A percentile compares a stretch with the other conserved stretches of the same genome.
Evolutionary conservation across 2,888 invertebrate species (phyloP).

Genomic region (Matsumyia berberina): DNA sequence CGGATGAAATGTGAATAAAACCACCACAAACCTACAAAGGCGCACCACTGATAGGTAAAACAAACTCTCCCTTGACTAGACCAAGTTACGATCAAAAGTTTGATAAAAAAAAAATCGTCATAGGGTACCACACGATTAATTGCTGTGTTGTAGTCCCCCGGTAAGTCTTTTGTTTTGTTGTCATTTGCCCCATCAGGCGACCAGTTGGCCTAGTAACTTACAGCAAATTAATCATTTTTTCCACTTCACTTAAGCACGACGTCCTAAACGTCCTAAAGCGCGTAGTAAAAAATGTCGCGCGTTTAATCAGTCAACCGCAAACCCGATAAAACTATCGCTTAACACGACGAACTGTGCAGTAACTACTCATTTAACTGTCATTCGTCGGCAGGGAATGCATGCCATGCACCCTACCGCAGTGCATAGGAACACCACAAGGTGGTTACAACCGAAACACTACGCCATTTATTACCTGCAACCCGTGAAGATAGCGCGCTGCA

Average conservation of each 20-base stretch:
- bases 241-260: constrained; percentile 41
- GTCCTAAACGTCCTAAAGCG: constrained; percentile 33
- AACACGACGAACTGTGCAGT: constrained; percentile 68
- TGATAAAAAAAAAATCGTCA: too few relatives aligned
- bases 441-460: constrained; percentile 33
- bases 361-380: constrained; percentile 72
- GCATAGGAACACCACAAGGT: constrained; percentile 52
- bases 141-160: too few relatives aligned
- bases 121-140: too few relatives aligned
- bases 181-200: constrained; percentile 18
- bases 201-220: constrained; percentile 61
- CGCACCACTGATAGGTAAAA: too few relatives aligned
- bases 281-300: constrained; percentile 36
- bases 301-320: constrained; percentile 71
- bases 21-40: too few relatives aligned
- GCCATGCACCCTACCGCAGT: constrained; percentile 58
- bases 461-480: constrained; percentile 70
- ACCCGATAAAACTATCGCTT: constrained; percentile 74
- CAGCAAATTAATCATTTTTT: constrained; percentile 71
- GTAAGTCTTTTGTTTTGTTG: background rate
- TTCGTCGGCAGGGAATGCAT: constrained; percentile 21
- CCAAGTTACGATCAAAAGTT: too few relatives aligned
- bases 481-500: constrained; percentile 65
- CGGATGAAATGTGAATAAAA: too few relatives aligned
- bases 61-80: too few relatives aligned